A percentile compares a stretch with the other conserved stretches of the same genome.
Conservation (phyloP, 2,113 vertebrate species). For the Thomomys bottae region DNA sequence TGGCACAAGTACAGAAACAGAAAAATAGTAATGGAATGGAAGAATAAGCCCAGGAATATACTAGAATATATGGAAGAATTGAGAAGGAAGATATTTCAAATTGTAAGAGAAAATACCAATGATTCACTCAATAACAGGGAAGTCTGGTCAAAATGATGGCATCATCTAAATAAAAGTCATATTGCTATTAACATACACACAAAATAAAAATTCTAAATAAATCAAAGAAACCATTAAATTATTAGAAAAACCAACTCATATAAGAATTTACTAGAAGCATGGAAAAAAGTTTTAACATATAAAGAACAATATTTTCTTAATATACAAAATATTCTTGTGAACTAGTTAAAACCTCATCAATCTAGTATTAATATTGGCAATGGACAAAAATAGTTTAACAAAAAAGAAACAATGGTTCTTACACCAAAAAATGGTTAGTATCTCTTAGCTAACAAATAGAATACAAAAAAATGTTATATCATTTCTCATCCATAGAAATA, state of each 20-base stretch:
- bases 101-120: not conserved
- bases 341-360: not conserved
- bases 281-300: not conserved
- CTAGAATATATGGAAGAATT: not conserved
- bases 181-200: not conserved
- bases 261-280: not conserved
- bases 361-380: not conserved
- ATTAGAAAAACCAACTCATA: slow-evolving; percentile 2
- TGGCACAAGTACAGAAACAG: not conserved
- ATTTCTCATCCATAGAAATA: not conserved
- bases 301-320: not conserved
- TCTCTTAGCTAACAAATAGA: not conserved
- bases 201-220: not conserved
- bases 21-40: not conserved
- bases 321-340: not conserved
- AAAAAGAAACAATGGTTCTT: not conserved
- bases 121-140: not conserved
- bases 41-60: not conserved
- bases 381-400: not conserved
- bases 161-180: slow-evolving; percentile 17
- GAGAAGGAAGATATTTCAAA: not conserved
- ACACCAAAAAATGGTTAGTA: not conserved
- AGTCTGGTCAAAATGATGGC: not conserved
- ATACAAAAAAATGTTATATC: not conserved
- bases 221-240: slow-evolving; percentile 23